Percentiles rank a stretch among this genome's conserved stretches.
These are phyloP conservation scores for Papilio xuthus DNA, from an alignment of 1,140 invertebrate genomes.

Conservation along the genomic window DNA sequence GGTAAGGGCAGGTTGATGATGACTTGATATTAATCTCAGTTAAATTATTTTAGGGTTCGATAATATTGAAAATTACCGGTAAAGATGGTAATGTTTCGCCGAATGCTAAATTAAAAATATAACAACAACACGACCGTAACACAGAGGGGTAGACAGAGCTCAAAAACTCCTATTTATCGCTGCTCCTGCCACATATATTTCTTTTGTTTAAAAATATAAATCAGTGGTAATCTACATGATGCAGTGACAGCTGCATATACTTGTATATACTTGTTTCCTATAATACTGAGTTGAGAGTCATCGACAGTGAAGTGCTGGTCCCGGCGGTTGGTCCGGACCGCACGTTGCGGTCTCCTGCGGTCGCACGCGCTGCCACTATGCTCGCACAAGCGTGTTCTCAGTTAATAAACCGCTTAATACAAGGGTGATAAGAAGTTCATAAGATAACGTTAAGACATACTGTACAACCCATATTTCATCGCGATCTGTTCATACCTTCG, in stretches of 20 bases:
- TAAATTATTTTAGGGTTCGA: background rate
- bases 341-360: slow-evolving; percentile 48
- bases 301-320: slow-evolving; percentile 45
- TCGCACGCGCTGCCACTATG: slow-evolving; percentile 49
- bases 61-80: background rate
- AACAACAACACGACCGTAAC: background rate
- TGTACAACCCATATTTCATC: no score
- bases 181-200: no score
- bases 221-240: background rate
- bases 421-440: background rate
- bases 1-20: no score
- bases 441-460: background rate
- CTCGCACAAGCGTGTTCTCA: background rate
- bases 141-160: no score
- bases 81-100: background rate
- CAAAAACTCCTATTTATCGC: no score
- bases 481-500: no score
- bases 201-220: no score
- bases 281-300: slow-evolving; percentile 48
- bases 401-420: background rate
- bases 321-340: slow-evolving; percentile 52
- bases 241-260: slow-evolving; percentile 43
- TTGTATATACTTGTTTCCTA: slow-evolving; percentile 1
- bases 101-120: background rate
- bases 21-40: background rate